Percentiles rank a stretch among this genome's conserved stretches.
Evolutionary conservation across 2,113 vertebrate species (phyloP).

Genomic region (Coturnix japonica): DNA sequence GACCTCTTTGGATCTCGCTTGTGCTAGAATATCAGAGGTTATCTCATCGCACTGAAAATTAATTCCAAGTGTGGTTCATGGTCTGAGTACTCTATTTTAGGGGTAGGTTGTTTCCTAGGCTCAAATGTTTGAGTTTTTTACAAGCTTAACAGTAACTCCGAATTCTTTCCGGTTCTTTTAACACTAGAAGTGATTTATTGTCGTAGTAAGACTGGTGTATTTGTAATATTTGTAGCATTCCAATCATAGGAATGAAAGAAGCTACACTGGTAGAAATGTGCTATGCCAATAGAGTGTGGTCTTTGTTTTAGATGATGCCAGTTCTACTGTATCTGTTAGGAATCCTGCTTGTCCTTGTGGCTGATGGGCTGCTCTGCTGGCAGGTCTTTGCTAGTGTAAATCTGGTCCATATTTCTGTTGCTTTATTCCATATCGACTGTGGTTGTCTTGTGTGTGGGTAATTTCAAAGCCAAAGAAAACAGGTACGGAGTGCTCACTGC

Average conservation of each 20-base stretch:
- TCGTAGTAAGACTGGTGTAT: neutral
- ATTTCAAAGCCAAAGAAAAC: neutral
- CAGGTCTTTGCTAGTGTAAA: neutral
- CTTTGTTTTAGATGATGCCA: neutral
- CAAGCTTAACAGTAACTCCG: neutral
- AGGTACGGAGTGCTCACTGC: neutral
- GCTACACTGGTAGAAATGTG: neutral
- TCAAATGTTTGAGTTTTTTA: slow-evolving; percentile 24
- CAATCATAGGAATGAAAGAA: neutral
- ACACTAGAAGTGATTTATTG: neutral
- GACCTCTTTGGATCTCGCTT: neutral
- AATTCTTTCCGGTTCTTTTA: neutral
- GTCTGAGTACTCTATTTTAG: neutral
- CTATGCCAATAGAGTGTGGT: neutral
- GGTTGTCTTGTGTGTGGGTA: neutral
- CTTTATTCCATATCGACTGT: neutral
- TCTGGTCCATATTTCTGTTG: neutral
- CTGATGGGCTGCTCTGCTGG: neutral
- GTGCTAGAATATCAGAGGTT: slow-evolving; percentile 27
- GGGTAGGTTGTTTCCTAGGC: slow-evolving; percentile 50
- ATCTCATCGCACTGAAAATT: neutral
- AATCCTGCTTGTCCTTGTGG: neutral
- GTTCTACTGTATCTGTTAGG: neutral
- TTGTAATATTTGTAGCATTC: neutral
- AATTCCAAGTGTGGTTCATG: neutral